These are phyloP conservation scores for Otus sunia DNA, from an alignment of 2,113 vertebrate species.

Conservation along the genomic window DNA sequence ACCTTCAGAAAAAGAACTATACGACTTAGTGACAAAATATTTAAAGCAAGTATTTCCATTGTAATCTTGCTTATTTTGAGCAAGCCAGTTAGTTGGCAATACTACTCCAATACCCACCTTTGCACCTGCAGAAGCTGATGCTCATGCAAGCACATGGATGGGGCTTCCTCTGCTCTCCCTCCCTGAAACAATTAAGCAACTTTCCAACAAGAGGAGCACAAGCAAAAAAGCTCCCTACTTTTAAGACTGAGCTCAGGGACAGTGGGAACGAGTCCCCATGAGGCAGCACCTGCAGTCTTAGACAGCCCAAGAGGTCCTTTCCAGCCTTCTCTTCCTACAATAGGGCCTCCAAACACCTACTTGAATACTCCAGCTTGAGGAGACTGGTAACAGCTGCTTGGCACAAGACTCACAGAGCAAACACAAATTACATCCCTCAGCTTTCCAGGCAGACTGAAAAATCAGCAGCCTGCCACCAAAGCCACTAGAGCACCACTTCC, in stretches of 20 bases:
- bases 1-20: neutral
- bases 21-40: neutral
- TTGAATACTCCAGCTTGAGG: neutral
- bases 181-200: neutral
- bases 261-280: neutral
- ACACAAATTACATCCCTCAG: neutral
- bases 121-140: fast-evolving
- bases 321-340: neutral
- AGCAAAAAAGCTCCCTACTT: neutral
- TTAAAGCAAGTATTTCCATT: neutral
- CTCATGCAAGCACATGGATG: neutral
- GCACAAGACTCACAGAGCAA: neutral
- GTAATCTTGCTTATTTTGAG: neutral
- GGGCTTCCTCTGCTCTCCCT: neutral
- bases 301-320: neutral
- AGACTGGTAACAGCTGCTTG: neutral
- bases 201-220: neutral
- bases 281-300: neutral
- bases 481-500: neutral
- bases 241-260: neutral
- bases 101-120: neutral
- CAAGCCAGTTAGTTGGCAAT: neutral
- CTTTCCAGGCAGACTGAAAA: neutral
- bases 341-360: neutral
- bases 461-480: neutral